These are phyloP conservation scores for Bombyx mori DNA, from an alignment of 1,140 invertebrate species.

Conservation along the genomic window DNA sequence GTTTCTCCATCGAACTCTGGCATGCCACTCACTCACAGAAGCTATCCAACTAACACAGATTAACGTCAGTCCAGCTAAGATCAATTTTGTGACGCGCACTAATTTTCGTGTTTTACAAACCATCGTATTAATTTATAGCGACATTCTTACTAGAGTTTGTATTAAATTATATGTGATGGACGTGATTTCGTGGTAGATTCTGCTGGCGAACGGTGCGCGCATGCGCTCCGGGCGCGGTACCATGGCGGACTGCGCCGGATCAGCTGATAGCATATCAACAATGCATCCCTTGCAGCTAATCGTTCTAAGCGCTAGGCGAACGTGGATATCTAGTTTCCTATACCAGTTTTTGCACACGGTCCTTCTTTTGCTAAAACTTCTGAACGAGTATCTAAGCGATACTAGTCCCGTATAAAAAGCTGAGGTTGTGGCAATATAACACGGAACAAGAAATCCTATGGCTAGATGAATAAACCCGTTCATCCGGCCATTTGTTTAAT, in stretches of 20 bases:
- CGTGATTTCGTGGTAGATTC: background rate
- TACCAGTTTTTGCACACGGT: constrained; percentile 41
- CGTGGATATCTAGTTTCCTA: constrained; percentile 56
- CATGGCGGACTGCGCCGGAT: constrained; percentile 55
- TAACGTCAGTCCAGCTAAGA: constrained; percentile 46
- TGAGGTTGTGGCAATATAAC: constrained; percentile 34
- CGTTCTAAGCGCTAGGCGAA: constrained; percentile 48
- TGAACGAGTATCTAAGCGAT: constrained; percentile 30
- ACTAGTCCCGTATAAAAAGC: constrained; percentile 41
- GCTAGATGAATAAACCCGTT: constrained; percentile 17
- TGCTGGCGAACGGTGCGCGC: constrained; percentile 32
- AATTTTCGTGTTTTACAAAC: constrained; percentile 30
- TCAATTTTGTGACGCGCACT: constrained; percentile 44
- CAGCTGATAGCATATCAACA: constrained; percentile 66
- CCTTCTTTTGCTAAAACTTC: constrained; percentile 27
- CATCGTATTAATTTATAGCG: constrained; percentile 9
- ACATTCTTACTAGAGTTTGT: background rate
- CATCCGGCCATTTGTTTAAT: constrained; percentile 37
- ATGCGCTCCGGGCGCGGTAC: constrained; percentile 50
- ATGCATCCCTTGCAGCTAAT: constrained; percentile 49
- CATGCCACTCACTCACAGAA: constrained; percentile 46
- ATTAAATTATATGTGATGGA: background rate
- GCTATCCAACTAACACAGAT: constrained; percentile 58
- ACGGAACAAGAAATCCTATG: constrained; percentile 52
- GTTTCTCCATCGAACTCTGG: constrained; percentile 31